Evolutionary conservation across 92 coral and sea anemone genomes (phyloP).

Genomic region (Micromussa lordhowensis): DNA sequence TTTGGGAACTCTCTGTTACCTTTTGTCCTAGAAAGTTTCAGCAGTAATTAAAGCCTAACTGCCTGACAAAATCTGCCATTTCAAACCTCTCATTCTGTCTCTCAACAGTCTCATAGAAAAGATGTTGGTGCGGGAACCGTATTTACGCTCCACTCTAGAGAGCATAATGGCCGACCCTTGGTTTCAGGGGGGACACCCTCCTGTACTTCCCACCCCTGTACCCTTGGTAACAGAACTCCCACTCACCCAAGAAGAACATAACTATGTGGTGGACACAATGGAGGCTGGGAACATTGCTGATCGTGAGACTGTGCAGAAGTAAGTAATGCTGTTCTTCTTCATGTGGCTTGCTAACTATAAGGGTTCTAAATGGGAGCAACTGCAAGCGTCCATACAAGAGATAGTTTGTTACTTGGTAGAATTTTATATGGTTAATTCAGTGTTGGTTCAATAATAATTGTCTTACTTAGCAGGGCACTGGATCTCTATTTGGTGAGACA

Average conservation of each 20-base stretch:
- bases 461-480: too few relatives aligned
- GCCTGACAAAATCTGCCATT: background rate
- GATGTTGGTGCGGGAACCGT: constrained; percentile 94
- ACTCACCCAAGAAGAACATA: constrained; percentile 89
- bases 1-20: background rate
- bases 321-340: constrained; percentile 1
- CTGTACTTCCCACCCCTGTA: constrained; percentile 80
- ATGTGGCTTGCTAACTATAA: background rate
- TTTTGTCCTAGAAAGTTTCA: background rate
- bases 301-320: constrained; percentile 86
- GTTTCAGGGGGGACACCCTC: constrained; percentile 85
- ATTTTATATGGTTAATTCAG: too few relatives aligned
- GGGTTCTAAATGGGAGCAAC: background rate
- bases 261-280: constrained; percentile 80
- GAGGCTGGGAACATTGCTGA: constrained; percentile 88
- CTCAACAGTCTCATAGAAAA: constrained; percentile 77
- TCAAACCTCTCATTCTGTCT: background rate
- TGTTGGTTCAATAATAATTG: too few relatives aligned
- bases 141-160: constrained; percentile 75
- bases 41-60: background rate
- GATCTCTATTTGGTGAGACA: too few relatives aligned
- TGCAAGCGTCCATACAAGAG: background rate
- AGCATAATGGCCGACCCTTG: constrained; percentile 92
- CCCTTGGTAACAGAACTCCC: constrained; percentile 92
- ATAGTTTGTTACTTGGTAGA: background rate